These are phyloP conservation scores for Astyanax mexicanus DNA, from an alignment of 2,797 vertebrate genomes.

Conservation along the genomic window DNA sequence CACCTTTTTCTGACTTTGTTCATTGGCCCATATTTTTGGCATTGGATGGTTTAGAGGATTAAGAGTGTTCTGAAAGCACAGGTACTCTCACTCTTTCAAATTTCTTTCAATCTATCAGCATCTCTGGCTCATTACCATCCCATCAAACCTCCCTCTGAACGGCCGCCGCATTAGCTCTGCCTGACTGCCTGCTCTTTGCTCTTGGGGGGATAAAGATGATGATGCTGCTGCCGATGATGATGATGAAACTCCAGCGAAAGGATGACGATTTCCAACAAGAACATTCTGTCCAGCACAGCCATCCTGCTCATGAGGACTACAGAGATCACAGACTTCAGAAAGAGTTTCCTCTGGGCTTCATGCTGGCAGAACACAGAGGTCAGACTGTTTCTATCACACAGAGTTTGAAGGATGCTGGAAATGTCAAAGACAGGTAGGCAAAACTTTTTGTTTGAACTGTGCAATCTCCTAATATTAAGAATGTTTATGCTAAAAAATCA, in stretches of 20 bases:
- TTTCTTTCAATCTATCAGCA: background rate
- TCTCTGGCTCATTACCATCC: background rate
- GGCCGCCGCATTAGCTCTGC: background rate
- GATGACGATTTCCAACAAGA: background rate
- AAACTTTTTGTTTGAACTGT: background rate
- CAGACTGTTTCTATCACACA: background rate
- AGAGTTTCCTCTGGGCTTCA: background rate
- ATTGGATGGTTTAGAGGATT: background rate
- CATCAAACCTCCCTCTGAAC: constrained; percentile 9
- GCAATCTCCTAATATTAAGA: too few species aligned
- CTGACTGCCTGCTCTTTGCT: background rate
- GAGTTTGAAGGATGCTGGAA: background rate
- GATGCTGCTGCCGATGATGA: background rate
- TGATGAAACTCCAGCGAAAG: constrained; percentile 5
- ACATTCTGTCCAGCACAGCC: background rate
- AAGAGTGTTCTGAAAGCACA: background rate
- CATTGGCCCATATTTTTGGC: background rate
- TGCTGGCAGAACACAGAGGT: background rate
- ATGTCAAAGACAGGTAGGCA: background rate
- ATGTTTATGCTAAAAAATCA: too few species aligned
- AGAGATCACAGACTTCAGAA: background rate
- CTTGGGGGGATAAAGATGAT: background rate
- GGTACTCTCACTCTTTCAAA: background rate
- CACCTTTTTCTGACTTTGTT: too few species aligned
- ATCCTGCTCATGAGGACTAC: background rate